Evolutionary conservation across 2,113 vertebrate genomes (phyloP).

Genomic region (Emydura subglobosa): DNA sequence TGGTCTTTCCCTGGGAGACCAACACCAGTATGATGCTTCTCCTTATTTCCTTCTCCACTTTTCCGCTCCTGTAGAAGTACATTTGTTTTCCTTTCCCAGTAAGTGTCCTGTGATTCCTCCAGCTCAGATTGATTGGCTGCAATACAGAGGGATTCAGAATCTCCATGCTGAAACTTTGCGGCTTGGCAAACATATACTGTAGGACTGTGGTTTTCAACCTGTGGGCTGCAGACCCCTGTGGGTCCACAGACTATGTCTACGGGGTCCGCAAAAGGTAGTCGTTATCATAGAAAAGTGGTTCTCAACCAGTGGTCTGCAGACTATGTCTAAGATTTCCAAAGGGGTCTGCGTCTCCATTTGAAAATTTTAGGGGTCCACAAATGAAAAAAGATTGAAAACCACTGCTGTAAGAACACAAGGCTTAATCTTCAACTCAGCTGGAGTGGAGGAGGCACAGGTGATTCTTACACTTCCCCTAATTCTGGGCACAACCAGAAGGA

Average conservation of each 20-base stretch:
- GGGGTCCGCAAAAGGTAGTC: background rate
- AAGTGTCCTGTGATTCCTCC: background rate
- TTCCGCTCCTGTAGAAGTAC: background rate
- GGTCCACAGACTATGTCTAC: background rate
- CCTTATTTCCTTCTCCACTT: background rate
- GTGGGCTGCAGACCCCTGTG: background rate
- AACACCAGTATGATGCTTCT: background rate
- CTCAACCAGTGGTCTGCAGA: background rate
- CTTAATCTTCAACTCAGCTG: background rate
- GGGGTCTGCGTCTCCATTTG: background rate
- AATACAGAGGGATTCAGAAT: background rate
- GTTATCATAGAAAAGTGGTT: background rate
- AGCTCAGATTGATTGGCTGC: background rate
- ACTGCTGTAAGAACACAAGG: background rate
- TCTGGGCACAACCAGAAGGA: background rate
- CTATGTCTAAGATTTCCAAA: background rate
- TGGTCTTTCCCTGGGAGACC: background rate
- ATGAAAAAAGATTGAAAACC: background rate
- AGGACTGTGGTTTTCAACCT: background rate
- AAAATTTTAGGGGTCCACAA: background rate
- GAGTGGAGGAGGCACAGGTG: background rate
- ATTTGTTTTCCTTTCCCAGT: background rate
- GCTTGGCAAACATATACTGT: background rate
- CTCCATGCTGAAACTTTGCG: background rate
- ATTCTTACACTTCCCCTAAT: background rate